phyloP scores from a whole-genome alignment of 2,113 vertebrate genomes.

The Plecotus auritus region DNA sequence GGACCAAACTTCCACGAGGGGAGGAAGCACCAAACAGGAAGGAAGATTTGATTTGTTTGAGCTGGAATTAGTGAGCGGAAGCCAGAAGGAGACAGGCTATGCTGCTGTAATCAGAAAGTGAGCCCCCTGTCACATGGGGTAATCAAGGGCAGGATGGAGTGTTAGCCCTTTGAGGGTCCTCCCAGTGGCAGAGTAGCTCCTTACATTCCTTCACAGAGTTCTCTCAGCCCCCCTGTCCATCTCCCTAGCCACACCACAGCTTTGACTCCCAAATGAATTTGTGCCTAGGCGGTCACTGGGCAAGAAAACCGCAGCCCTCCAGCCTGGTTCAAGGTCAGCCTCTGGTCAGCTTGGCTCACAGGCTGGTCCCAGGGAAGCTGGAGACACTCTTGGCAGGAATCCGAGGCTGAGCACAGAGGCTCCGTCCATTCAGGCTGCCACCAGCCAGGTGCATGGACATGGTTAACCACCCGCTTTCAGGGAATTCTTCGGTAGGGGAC shows the following conservation, averaged over 20 bases:
- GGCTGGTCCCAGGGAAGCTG: neutral
- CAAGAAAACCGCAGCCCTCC: neutral
- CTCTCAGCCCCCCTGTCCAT: neutral
- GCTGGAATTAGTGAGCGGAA: neutral
- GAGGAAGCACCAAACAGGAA: neutral
- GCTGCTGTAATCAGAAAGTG: neutral
- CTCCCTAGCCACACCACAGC: fast-evolving
- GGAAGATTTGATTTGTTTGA: neutral
- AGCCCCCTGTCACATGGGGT: neutral
- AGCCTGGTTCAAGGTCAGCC: neutral
- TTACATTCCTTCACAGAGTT: neutral
- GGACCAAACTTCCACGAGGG: too few relatives aligned
- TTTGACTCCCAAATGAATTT: neutral
- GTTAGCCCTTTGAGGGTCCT: neutral
- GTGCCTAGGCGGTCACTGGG: neutral
- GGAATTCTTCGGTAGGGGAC: neutral
- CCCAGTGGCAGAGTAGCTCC: neutral
- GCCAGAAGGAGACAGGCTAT: fast-evolving
- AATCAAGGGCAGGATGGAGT: neutral
- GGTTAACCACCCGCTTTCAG: neutral
- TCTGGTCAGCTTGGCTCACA: neutral
- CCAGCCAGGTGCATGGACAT: neutral
- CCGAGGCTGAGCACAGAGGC: neutral
- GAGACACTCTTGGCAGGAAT: neutral
- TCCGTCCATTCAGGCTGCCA: neutral